Evolutionary conservation across 2,113 vertebrate genomes (phyloP).

Genomic region (Atrichornis clamosus): DNA sequence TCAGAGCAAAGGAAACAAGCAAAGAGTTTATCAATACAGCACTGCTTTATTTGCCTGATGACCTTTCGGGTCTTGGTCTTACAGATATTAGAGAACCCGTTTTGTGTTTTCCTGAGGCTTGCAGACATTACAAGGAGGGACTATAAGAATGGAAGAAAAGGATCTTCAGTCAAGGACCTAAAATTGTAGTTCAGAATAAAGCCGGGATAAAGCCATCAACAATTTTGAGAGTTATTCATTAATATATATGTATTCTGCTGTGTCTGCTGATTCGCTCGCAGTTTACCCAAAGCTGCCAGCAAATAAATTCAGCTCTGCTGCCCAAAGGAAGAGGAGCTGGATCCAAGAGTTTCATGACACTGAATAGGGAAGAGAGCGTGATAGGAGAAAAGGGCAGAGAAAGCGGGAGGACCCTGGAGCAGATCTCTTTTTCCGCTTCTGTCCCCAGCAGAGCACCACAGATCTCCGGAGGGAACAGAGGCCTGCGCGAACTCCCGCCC

Average conservation of each 20-base stretch:
- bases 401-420: rapidly evolving
- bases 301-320: too few relatives aligned
- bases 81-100: neutral
- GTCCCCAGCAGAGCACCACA: neutral
- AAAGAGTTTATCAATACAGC: neutral
- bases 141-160: neutral
- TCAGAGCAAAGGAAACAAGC: neutral
- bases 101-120: neutral
- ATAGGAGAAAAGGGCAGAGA: rapidly evolving
- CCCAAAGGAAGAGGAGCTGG: neutral
- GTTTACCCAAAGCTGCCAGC: neutral
- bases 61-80: neutral
- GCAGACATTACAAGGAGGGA: neutral
- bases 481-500: too few relatives aligned
- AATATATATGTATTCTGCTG: neutral
- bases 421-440: neutral
- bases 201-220: neutral
- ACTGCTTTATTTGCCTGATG: neutral
- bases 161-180: neutral
- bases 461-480: too few relatives aligned
- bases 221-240: neutral
- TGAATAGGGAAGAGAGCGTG: rapidly evolving
- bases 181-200: neutral
- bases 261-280: neutral
- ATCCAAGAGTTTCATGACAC: too few relatives aligned